Base-by-base conservation (phyloP, 1,140 invertebrate species). In the Helicoverpa zea region DNA sequence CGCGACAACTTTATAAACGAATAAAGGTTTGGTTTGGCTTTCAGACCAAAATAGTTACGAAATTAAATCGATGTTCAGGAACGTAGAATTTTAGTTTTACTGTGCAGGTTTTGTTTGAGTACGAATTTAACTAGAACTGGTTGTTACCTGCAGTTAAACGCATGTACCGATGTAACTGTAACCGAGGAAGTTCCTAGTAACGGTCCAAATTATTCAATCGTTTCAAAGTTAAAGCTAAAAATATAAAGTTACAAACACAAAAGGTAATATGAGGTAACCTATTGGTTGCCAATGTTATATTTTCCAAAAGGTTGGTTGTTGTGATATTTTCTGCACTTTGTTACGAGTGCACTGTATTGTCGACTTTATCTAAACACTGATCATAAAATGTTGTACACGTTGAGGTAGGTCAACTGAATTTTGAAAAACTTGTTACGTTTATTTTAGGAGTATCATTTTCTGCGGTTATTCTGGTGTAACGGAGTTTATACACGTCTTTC, bases 11-110 rank as follows among this genome's bases (percentile, higher is more conserved):
- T 72, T 52, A 51, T 52, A 54, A 18, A 49, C 49, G 49, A 54
- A 54, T 72, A 54, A 72, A 72, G 68, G 49, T 13, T 72, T 9
- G 18, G 64, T 68, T 68, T 68, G n/a, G 16, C 47, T 68, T 68
- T 49, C 16, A 68, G 7, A 72, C 68, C 30, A 72, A 49, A 54
- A 72, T 54, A 72, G 49, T 72, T 72, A 13, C 23, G 5, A 14
- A 54, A 72, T 72, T 72, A 72, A 72, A 30, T 52, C 16, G 49
- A 51, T 52, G 47, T 30, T 18, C 16, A 43, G 35, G 35, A 7
- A 43, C 9, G 5, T 43, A 13, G 7, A 35, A 35, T 66, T 64
- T 43, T 11, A 47, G 14, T 35, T 9, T 43, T 63, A 30, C 10
- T 1, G 35, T 43, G 35, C 35, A 35, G 35, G 3, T 7, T 35